These are phyloP conservation scores for Danio kyathit DNA, from an alignment of 2,797 vertebrate genomes.

Conservation along the genomic window DNA sequence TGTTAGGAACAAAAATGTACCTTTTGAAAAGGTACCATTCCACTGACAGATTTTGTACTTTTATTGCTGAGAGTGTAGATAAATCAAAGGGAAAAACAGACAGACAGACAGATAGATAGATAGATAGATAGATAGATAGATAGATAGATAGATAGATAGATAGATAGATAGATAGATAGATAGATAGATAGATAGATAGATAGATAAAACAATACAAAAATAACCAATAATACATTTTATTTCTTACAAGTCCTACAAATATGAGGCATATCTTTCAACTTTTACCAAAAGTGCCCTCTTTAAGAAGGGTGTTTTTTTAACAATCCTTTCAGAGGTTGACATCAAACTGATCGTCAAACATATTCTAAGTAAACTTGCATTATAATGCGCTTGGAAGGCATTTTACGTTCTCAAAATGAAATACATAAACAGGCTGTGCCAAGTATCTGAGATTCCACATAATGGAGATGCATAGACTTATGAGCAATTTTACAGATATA, in stretches of 20 bases:
- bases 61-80: too few relatives aligned
- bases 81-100: too few relatives aligned
- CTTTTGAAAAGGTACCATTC: too few relatives aligned
- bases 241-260: constrained; percentile 26
- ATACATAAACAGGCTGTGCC: constrained; percentile 19
- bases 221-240: constrained; percentile 1
- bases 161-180: too few relatives aligned
- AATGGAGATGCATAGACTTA: constrained; percentile 38
- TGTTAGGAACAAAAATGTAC: too few relatives aligned
- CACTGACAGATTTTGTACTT: too few relatives aligned
- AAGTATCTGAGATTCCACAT: constrained; percentile 18
- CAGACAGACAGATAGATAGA: too few relatives aligned
- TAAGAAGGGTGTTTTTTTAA: background rate
- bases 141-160: too few relatives aligned
- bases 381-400: constrained; percentile 44
- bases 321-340: background rate
- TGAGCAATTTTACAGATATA: constrained; percentile 45
- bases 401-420: constrained; percentile 27
- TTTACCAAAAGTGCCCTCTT: constrained; percentile 33
- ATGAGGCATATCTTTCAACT: constrained; percentile 18
- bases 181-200: too few relatives aligned
- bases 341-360: background rate
- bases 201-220: background rate
- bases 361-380: constrained; percentile 37
- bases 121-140: too few relatives aligned